Percentiles rank a stretch among this genome's conserved stretches.
phyloP scores from a whole-genome alignment of 2,888 invertebrate genomes.

The Megamerina dolium region DNA sequence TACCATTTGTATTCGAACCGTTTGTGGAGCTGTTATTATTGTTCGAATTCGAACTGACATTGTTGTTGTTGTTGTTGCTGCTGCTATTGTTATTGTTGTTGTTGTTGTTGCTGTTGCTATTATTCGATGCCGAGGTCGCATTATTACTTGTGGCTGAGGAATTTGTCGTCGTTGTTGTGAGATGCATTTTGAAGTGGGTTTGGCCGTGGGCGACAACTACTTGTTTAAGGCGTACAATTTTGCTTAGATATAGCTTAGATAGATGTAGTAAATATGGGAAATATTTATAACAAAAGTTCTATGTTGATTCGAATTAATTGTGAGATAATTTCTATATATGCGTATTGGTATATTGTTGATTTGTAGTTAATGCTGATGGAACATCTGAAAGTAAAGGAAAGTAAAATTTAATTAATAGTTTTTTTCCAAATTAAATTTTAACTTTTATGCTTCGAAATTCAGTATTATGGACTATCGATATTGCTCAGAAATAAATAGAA shows the following conservation, averaged over 20 bases:
- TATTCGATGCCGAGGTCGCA: conserved; percentile 30
- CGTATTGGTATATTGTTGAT: no score
- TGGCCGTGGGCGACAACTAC: conserved; percentile 28
- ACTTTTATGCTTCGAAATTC: no score
- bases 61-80: conserved; percentile 51
- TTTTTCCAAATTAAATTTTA: no score
- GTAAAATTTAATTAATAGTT: no score
- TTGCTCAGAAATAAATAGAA: no score
- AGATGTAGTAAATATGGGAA: no score
- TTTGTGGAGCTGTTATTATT: conserved; percentile 51
- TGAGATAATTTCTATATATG: no score
- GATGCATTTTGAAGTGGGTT: conserved; percentile 36
- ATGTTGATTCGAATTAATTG: no score
- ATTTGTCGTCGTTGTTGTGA: conserved; percentile 36
- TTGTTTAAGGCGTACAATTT: conserved; percentile 29
- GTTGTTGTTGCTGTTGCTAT: conserved; percentile 25
- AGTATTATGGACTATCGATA: no score
- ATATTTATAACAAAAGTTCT: no score
- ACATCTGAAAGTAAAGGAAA: conserved; percentile 4
- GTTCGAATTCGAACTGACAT: conserved; percentile 26
- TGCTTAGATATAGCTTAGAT: no score
- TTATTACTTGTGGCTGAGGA: conserved; percentile 28
- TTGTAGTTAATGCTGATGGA: no score
- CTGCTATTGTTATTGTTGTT: conserved; percentile 33
- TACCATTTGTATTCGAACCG: conserved; percentile 36